A percentile compares a stretch with the other conserved stretches of the same genome.
phyloP scores from a whole-genome alignment of 2,797 vertebrate species.

The Australoheros facetus region DNA sequence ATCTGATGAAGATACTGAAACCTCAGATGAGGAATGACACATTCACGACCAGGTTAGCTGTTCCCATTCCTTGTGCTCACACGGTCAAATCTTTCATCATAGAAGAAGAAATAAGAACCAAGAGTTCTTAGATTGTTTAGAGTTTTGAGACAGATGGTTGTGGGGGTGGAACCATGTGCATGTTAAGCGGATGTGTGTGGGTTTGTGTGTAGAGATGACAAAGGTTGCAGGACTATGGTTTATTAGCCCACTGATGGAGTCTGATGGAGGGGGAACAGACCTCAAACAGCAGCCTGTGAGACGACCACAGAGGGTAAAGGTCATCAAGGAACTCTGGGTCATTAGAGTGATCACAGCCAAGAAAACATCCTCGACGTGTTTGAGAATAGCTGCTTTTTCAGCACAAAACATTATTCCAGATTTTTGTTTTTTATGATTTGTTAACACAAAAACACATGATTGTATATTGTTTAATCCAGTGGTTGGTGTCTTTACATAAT shows the following conservation, averaged over 20 bases:
- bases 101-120: not conserved
- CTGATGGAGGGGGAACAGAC: slow-evolving; percentile 38
- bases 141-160: slow-evolving; percentile 38
- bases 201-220: slow-evolving; percentile 24
- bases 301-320: slow-evolving; percentile 52
- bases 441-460: not conserved
- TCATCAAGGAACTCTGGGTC: slow-evolving; percentile 33
- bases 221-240: slow-evolving; percentile 17
- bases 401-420: not conserved
- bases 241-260: slow-evolving; percentile 65
- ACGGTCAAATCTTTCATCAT: not conserved
- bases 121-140: not conserved
- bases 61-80: not conserved
- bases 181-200: slow-evolving; percentile 17
- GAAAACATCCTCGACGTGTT: not conserved
- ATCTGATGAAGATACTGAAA: slow-evolving; percentile 15
- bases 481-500: not conserved
- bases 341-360: not conserved
- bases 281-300: slow-evolving; percentile 51
- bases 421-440: not conserved
- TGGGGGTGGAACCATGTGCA: not conserved
- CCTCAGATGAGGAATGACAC: not conserved
- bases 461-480: not conserved
- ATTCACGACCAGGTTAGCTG: not conserved
- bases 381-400: not conserved